These are phyloP conservation scores for Hystrix brachyura DNA, from an alignment of 2,113 vertebrate species.

Conservation along the genomic window DNA sequence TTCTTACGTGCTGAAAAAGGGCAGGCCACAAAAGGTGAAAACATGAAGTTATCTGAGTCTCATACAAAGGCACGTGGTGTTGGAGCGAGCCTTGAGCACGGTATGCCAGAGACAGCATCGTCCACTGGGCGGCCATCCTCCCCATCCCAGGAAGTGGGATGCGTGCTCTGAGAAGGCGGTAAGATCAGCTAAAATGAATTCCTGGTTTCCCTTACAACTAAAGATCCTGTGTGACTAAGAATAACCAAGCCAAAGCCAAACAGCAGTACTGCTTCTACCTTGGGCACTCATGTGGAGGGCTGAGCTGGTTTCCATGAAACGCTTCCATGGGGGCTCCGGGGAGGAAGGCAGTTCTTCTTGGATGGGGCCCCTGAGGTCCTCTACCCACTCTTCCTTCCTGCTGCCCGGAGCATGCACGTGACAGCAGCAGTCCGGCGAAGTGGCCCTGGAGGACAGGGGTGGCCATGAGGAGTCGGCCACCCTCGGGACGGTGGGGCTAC, in stretches of 20 bases:
- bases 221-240: background rate
- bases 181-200: background rate
- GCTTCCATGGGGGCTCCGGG: background rate
- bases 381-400: background rate
- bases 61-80: background rate
- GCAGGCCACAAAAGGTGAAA: background rate
- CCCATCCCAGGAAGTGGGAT: background rate
- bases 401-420: background rate
- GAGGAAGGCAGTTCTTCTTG: background rate
- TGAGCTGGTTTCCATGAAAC: background rate
- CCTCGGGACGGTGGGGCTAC: too few species aligned
- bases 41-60: background rate
- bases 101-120: background rate
- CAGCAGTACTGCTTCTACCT: background rate
- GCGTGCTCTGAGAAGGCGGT: background rate
- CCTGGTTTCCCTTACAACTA: background rate
- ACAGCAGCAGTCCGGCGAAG: background rate
- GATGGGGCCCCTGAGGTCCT: background rate
- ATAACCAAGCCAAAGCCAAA: background rate
- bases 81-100: background rate
- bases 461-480: background rate
- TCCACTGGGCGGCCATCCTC: background rate
- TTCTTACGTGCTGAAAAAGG: background rate
- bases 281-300: background rate
- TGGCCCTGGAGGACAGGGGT: background rate